Conservation (phyloP, 1,140 invertebrate species). For the Rhopalosiphum padi region DNA sequence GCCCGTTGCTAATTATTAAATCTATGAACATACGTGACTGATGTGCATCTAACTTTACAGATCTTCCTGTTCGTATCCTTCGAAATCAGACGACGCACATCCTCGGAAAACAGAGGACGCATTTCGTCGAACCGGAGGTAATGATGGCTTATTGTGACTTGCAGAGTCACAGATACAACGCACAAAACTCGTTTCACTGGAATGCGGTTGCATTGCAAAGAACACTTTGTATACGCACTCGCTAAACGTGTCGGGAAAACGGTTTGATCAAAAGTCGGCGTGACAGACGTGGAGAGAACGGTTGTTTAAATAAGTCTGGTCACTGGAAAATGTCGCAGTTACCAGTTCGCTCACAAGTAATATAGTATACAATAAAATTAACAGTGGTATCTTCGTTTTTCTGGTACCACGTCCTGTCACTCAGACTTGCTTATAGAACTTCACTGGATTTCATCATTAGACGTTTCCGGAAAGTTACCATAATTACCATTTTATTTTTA, state of each 20-base stretch:
- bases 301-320: background rate
- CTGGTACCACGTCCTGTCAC: too few species aligned
- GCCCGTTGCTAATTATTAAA: background rate
- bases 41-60: background rate
- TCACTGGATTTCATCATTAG: background rate
- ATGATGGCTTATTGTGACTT: background rate
- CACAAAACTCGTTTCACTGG: background rate
- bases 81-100: background rate
- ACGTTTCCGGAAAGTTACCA: background rate
- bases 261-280: background rate
- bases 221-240: background rate
- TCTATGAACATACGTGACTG: background rate
- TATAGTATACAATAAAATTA: background rate
- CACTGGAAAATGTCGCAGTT: background rate
- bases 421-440: background rate
- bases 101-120: background rate
- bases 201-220: background rate
- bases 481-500: too few species aligned
- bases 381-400: background rate
- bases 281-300: background rate
- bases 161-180: background rate
- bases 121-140: background rate
- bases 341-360: background rate
- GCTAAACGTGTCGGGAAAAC: background rate
- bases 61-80: background rate